A percentile compares a stretch with the other conserved stretches of the same genome.
Evolutionary conservation across 2,888 invertebrate species (phyloP).

Genomic region (Gibbula magus): DNA sequence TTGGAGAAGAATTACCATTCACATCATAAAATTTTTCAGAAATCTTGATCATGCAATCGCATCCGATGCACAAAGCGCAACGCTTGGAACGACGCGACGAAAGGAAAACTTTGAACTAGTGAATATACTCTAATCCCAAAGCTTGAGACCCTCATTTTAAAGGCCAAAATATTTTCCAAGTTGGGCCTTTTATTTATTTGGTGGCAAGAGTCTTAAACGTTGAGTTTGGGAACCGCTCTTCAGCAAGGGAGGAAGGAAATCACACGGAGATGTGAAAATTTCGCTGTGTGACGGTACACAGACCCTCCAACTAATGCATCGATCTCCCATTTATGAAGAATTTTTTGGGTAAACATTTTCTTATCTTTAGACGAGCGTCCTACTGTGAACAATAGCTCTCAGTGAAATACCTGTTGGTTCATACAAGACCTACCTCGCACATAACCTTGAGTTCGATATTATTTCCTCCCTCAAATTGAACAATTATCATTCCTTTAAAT

Average conservation of each 20-base stretch:
- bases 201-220: not conserved
- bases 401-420: not conserved
- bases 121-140: not conserved
- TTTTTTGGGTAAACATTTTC: slow-evolving; percentile 19
- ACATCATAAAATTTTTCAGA: not conserved
- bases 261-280: slow-evolving; percentile 18
- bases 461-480: not conserved
- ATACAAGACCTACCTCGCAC: not conserved
- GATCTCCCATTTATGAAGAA: slow-evolving; percentile 26
- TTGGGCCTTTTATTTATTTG: slow-evolving; percentile 15
- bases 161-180: slow-evolving; percentile 8
- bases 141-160: slow-evolving; percentile 1
- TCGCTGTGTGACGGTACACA: slow-evolving; percentile 13
- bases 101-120: not conserved
- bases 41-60: not conserved
- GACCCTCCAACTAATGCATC: slow-evolving; percentile 17
- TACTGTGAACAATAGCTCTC: not conserved
- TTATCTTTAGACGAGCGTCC: not conserved
- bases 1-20: not conserved
- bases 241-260: slow-evolving; percentile 17
- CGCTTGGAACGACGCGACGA: not conserved
- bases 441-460: not conserved
- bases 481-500: slow-evolving; percentile 12
- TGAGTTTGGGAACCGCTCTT: not conserved
- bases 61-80: not conserved